Evolutionary conservation across 2,888 invertebrate species (phyloP), one percentile per base, ranked within the genome.

Genomic region (Pollenia angustigena): DNA sequence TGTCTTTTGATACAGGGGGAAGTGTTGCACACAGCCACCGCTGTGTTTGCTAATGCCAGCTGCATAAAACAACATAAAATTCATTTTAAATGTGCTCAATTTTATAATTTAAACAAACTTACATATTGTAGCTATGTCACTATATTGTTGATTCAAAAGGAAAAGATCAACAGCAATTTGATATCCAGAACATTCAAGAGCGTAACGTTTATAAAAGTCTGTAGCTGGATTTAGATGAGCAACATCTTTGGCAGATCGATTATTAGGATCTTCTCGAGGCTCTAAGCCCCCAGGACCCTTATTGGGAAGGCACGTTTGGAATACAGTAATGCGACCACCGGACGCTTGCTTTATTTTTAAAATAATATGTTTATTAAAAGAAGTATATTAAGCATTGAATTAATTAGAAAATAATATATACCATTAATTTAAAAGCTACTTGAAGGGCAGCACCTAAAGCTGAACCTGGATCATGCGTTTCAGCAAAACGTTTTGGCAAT

Each of bases 81-180:
- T 18, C 11, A 52, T 16, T 23, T 23, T 23, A 1, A 23, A 23
- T 23, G 23, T 23, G 23, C 23, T 2, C 23, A 23, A 23, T 23
- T 4, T 50, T n/a, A 42, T 23, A 46, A 23, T 8, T 48, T 60
- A 11, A 52, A 8, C 32, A 46, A 9, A 95, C 96, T 94, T 92
- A 97, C 97, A 97, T 71, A 99, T 95, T 3, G 99, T 97, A 9
- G 99, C 98, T 84, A 99, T 94, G 94, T 99, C 99, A 66, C 97
- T 96, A 93, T 99, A 99, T 92, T 98, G 98, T 71, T 97, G 96
- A 93, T 98, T 98, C 85, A 99, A 94, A 88, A 99, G 94, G 94
- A 99, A 99, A 90, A 99, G 93, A 94, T 99, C 99, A 2, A 99
- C 97, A 8, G 98, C 98, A 72, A 99, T 96, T 93, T 99, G 99